phyloP scores from a whole-genome alignment of 2,797 vertebrate genomes.

The Iguana delicatissima region DNA sequence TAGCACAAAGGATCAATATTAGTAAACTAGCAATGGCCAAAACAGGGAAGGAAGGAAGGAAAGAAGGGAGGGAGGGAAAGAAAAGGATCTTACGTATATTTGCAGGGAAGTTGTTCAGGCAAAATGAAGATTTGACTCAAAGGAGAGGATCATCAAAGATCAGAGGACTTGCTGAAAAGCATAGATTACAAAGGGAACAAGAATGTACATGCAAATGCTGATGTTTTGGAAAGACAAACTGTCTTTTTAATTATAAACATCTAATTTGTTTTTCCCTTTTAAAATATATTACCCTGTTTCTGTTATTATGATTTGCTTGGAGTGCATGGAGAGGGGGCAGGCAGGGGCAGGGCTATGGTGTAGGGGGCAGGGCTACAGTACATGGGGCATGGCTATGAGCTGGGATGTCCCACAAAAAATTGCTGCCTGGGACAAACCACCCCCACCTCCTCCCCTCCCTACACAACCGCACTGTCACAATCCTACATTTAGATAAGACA shows the following conservation, averaged over 20 bases:
- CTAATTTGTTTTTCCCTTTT: neutral
- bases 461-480: neutral
- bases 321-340: no score
- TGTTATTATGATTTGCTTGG: neutral
- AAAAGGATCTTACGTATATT: neutral
- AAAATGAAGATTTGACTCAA: slow-evolving; percentile 13
- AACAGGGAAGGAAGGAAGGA: neutral
- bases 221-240: neutral
- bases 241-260: neutral
- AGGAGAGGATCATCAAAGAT: neutral
- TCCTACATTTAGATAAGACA: neutral
- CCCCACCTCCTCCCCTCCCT: no score
- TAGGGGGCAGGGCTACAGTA: no score
- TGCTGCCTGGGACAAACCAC: neutral
- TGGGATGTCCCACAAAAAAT: no score
- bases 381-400: no score
- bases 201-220: slow-evolving; percentile 1
- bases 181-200: slow-evolving; percentile 20
- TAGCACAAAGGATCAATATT: neutral
- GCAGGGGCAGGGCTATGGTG: no score
- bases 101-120: neutral
- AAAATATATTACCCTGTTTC: neutral
- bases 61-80: neutral
- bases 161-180: slow-evolving; percentile 4
- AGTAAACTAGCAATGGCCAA: neutral